Base-by-base conservation (phyloP, 1,140 invertebrate genomes). In the Ceratitis capitata region DNA sequence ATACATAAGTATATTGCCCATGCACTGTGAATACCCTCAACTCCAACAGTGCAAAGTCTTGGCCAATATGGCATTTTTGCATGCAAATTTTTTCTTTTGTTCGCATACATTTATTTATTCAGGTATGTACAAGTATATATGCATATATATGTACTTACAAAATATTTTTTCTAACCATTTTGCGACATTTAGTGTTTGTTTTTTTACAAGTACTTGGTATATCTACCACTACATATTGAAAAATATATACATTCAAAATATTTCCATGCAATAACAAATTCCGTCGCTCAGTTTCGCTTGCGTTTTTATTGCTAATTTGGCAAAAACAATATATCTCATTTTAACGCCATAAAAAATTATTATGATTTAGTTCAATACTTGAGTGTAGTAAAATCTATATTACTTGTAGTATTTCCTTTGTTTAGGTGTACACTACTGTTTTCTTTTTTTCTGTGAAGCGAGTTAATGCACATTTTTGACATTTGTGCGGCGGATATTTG, bases 331-430 rank as follows among this genome's bases (percentile, higher is more conserved):
- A 32, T 69, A 69, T 69, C 61, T 69, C 61, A 69, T 69, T 69
- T 69, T 69, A 69, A 19, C 61, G 61, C 61, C 61, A 39, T 69
- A 69, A 69, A 69, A n/a, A 69, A 69, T 69, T 39, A 69, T 69
- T 69, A 69, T 69, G 61, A 69, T 69, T 69, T 69, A 69, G 61
- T 69, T n/a, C n/a, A n/a, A n/a, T n/a, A n/a, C n/a, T n/a, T 69
- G 61, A 23, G 12, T 61, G 29, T 61, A 32, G 23, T 61, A 29
- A 61, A 32, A 61, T 26, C 29, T 61, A 26, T 61, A 61, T 61
- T 32, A 61, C n/a, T n/a, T n/a, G n/a, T n/a, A n/a, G n/a, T n/a
- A n/a, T n/a, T n/a, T n/a, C n/a, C n/a, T n/a, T n/a, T n/a, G n/a
- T n/a, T n/a, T n/a, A n/a, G n/a, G n/a, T n/a, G n/a, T n/a, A n/a